A percentile compares a stretch with the other conserved stretches of the same genome.
phyloP scores from a whole-genome alignment of 2,113 vertebrate genomes.

The Rhineura floridana region DNA sequence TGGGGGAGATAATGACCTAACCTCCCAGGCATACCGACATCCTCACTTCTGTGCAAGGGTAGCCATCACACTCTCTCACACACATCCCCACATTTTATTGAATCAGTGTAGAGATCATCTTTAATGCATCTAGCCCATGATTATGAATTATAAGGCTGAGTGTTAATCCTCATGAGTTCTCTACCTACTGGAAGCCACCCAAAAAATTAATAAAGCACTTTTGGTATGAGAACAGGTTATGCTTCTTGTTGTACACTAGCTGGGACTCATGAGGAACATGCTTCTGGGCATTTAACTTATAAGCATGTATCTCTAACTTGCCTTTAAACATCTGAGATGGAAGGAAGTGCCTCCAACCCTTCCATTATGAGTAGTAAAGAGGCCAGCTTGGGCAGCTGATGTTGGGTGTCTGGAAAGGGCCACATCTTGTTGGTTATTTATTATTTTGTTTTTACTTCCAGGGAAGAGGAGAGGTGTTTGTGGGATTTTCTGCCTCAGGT shows the following conservation, averaged over 20 bases:
- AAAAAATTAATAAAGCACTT: not conserved
- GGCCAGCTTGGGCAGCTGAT: too few relatives aligned
- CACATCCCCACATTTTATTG: too few relatives aligned
- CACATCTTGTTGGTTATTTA: not conserved
- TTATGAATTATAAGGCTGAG: too few relatives aligned
- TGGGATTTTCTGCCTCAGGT: not conserved
- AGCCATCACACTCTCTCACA: too few relatives aligned
- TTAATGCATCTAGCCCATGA: too few relatives aligned
- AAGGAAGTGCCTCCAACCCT: too few relatives aligned
- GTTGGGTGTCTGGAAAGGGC: too few relatives aligned
- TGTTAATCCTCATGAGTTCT: not conserved
- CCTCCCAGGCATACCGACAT: not conserved
- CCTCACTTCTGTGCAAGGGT: not conserved
- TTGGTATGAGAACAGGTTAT: constrained; percentile 15
- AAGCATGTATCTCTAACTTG: too few relatives aligned
- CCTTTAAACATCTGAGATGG: not conserved
- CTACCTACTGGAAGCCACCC: constrained; percentile 27
- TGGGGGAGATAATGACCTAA: not conserved
- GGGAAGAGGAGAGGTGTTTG: not conserved
- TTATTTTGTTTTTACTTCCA: not conserved
- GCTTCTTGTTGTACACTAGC: not conserved
- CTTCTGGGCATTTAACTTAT: not conserved
- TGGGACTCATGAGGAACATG: not conserved
- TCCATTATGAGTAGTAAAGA: too few relatives aligned
- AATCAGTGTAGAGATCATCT: too few relatives aligned